Evolutionary conservation across 2,888 invertebrate species (phyloP).

Genomic region (Nowickia ferox): DNA sequence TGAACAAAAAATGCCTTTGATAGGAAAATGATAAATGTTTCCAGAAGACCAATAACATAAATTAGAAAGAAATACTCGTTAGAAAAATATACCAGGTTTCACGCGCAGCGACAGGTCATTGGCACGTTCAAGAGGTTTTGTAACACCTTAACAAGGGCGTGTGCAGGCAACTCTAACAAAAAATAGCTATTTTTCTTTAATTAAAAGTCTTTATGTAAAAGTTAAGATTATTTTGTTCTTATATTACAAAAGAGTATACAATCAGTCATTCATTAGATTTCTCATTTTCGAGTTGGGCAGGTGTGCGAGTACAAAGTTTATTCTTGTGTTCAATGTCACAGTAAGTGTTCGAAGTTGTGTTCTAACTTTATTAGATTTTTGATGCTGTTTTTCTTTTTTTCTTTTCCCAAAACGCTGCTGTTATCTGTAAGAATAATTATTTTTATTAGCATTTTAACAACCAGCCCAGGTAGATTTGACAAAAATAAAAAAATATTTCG

Average conservation of each 20-base stretch:
- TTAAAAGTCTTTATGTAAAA: constrained; percentile 10
- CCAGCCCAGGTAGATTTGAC: constrained; percentile 19
- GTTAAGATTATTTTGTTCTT: constrained; percentile 36
- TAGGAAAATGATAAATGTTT: constrained; percentile 66
- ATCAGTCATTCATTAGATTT: constrained; percentile 16
- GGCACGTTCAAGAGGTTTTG: constrained; percentile 35
- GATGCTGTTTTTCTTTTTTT: not conserved
- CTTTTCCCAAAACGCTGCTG: not conserved
- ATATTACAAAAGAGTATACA: not conserved
- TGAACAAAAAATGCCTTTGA: not conserved
- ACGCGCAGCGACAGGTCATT: constrained; percentile 36
- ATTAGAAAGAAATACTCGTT: not conserved
- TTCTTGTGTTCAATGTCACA: constrained; percentile 50
- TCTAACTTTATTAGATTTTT: constrained; percentile 39
- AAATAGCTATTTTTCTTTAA: not conserved
- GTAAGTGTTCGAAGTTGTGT: constrained; percentile 51
- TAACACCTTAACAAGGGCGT: constrained; percentile 4
- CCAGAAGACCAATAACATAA: constrained; percentile 34
- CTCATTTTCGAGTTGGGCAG: not conserved
- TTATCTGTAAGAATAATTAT: constrained; percentile 68
- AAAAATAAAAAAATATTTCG: constrained; percentile 12
- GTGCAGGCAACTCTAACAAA: not conserved
- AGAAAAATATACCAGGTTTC: constrained; percentile 2
- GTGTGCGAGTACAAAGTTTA: not conserved
- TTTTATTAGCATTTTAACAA: constrained; percentile 60